phyloP scores from a whole-genome alignment of 1,140 invertebrate species.

The Muscidifurax raptorellus region DNA sequence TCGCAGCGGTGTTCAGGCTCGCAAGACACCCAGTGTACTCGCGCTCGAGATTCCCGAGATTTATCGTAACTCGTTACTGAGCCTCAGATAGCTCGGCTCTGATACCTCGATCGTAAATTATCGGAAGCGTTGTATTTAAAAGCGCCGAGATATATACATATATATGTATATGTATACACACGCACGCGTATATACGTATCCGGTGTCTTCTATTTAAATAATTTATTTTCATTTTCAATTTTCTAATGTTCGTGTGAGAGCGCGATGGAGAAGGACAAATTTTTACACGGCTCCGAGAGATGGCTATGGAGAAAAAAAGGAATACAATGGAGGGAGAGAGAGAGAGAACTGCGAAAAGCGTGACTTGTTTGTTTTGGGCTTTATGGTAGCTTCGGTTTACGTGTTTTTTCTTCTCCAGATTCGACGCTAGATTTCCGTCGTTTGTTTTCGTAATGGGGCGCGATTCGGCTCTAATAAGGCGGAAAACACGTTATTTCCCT shows the following conservation, averaged over 20 bases:
- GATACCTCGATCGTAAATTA: constrained; percentile 52
- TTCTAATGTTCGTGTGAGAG: not conserved
- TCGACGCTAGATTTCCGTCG: not conserved
- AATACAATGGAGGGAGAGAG: not conserved
- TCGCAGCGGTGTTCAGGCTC: not conserved
- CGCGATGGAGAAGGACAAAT: not conserved
- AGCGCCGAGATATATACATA: not conserved
- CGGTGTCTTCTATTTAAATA: not conserved
- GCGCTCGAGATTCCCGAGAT: constrained; percentile 35
- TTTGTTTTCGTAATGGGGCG: not conserved
- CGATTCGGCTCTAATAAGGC: not conserved
- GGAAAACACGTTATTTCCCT: not conserved
- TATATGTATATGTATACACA: not conserved
- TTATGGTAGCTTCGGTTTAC: not conserved
- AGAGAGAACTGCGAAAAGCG: not conserved
- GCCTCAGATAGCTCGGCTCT: constrained; percentile 44
- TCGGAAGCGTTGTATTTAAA: constrained; percentile 46
- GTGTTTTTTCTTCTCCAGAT: not conserved
- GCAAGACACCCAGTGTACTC: not conserved
- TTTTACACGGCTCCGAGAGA: not conserved
- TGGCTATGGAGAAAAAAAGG: too few species aligned
- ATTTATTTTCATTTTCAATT: constrained; percentile 15
- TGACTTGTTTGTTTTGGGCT: constrained; percentile 16
- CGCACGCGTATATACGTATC: not conserved
- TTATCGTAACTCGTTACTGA: constrained; percentile 49